A percentile compares a stretch with the other conserved stretches of the same genome.
Evolutionary conservation across 2,888 invertebrate species (phyloP).

Genomic region (Drosophila gaucha): DNA sequence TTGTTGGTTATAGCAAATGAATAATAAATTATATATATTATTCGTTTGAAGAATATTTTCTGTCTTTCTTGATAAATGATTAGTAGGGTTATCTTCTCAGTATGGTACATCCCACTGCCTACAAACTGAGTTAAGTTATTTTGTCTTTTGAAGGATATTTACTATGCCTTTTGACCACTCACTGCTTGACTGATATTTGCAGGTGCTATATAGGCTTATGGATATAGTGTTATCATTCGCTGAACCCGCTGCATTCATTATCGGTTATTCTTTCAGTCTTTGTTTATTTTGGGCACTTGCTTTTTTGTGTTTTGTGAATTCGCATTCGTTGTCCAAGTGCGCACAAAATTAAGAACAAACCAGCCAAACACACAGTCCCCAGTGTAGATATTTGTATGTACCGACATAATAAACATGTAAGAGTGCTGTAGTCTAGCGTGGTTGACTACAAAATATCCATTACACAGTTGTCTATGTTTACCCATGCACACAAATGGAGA

Average conservation of each 20-base stretch:
- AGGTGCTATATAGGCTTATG: neutral
- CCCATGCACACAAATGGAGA: neutral
- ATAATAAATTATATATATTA: neutral
- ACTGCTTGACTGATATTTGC: neutral
- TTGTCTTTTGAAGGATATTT: neutral
- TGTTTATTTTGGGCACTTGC: constrained; percentile 8
- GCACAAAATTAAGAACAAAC: neutral
- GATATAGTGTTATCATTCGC: constrained; percentile 22
- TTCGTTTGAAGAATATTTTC: neutral
- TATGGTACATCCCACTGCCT: no score
- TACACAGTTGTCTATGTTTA: no score
- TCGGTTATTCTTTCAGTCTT: constrained; percentile 13
- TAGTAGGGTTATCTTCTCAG: no score
- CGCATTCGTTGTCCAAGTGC: neutral
- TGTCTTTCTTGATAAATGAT: no score
- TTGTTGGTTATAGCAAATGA: no score
- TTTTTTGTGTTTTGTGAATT: neutral
- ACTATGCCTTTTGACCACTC: neutral
- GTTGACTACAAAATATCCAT: neutral
- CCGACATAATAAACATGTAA: neutral
- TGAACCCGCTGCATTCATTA: constrained; percentile 28
- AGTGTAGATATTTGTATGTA: constrained; percentile 1
- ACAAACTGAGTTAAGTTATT: no score
- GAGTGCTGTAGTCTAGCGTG: neutral
- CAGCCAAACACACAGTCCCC: neutral